A percentile compares a stretch with the other conserved stretches of the same genome.
Conservation (phyloP, 2,888 invertebrate genomes). For the Nowickia ferox region DNA sequence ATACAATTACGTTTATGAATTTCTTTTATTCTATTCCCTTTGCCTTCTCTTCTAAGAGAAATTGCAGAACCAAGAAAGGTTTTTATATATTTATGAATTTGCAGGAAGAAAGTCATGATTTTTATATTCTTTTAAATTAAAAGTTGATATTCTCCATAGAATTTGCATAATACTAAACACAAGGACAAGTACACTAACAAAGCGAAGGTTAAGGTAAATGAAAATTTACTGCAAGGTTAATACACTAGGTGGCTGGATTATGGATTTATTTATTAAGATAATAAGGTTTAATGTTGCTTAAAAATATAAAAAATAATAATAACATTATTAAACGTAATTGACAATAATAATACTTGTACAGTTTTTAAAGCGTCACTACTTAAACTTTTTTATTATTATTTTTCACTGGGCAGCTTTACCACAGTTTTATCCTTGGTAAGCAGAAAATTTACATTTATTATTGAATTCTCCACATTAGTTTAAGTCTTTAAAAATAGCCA, state of each 20-base stretch:
- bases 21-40: background rate
- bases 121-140: background rate
- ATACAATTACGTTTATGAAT: conserved; percentile 20
- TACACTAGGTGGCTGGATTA: background rate
- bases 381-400: too few species aligned
- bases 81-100: conserved; percentile 12
- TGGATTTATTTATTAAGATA: too few species aligned
- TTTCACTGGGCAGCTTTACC: too few species aligned
- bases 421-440: too few species aligned
- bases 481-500: background rate
- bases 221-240: conserved; percentile 27
- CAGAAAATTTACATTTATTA: too few species aligned
- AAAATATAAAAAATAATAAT: too few species aligned
- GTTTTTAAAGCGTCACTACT: too few species aligned
- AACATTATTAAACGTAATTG: too few species aligned
- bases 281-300: too few species aligned
- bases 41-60: background rate
- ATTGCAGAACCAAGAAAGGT: background rate
- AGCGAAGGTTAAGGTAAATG: conserved; percentile 57
- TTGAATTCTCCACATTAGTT: too few species aligned
- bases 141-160: conserved; percentile 20
- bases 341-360: too few species aligned
- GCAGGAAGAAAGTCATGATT: background rate
- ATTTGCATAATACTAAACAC: conserved; percentile 8
- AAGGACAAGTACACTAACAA: conserved; percentile 13